Evolutionary conservation across 2,797 vertebrate species (phyloP).

Genomic region (Chaetodon trifasciatus): DNA sequence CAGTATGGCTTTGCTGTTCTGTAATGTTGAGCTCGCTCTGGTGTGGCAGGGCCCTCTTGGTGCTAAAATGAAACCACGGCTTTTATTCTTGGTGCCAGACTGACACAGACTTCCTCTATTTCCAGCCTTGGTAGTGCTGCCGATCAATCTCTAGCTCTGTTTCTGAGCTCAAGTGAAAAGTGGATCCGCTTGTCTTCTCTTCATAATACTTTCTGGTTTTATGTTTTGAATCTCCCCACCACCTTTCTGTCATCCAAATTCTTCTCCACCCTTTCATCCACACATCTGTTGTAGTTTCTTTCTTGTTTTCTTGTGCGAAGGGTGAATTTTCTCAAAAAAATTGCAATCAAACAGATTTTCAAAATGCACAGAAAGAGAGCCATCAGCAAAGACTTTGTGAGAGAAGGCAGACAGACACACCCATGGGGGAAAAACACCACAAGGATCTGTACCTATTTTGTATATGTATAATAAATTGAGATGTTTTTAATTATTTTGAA

Average conservation of each 20-base stretch:
- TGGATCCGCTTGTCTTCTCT: conserved; percentile 34
- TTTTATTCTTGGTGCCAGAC: conserved; percentile 78
- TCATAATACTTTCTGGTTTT: conserved; percentile 30
- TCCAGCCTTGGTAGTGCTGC: conserved; percentile 47
- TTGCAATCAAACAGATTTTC: conserved; percentile 62
- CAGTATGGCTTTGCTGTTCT: conserved; percentile 68
- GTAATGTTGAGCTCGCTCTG: conserved; percentile 71
- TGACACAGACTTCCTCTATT: conserved; percentile 57
- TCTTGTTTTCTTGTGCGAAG: conserved; percentile 63
- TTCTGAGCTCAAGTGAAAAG: conserved; percentile 42
- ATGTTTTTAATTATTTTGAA: conserved; percentile 99
- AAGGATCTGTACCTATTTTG: conserved; percentile 96
- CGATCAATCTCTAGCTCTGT: conserved; percentile 47
- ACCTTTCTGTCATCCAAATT: conserved; percentile 35
- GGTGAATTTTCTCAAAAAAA: conserved; percentile 57
- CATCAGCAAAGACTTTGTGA: conserved; percentile 73
- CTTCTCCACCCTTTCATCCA: conserved; percentile 14
- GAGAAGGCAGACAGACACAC: conserved; percentile 85
- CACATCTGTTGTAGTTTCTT: conserved; percentile 67
- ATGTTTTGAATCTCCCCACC: conserved; percentile 32
- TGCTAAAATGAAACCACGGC: conserved; percentile 80
- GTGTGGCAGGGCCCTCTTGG: conserved; percentile 78
- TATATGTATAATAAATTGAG: conserved; percentile 99
- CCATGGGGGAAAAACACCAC: conserved; percentile 84
- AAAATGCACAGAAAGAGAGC: conserved; percentile 66